Conservation (phyloP, 2,113 vertebrate genomes). For the Forbesichthys papilliferus region DNA sequence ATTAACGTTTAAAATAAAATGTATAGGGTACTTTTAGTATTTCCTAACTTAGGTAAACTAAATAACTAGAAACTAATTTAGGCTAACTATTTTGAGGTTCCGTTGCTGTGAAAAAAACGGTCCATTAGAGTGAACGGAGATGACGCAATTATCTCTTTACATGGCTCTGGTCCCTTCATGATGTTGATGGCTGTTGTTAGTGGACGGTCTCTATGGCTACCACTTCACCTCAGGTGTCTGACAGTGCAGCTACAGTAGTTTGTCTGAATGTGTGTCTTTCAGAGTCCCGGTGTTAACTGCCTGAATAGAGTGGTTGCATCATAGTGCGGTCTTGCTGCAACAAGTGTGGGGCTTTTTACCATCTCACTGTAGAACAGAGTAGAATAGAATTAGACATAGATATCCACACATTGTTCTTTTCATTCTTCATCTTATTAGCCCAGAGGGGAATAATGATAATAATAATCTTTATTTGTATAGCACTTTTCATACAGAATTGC, state of each 20-base stretch:
- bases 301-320: slow-evolving; percentile 26
- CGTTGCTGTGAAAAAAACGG: too few species aligned
- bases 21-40: too few species aligned
- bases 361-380: slow-evolving; percentile 11
- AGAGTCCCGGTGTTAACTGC: slow-evolving; percentile 14
- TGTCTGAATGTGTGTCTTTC: slow-evolving; percentile 7
- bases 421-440: neutral
- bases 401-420: neutral
- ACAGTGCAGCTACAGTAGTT: slow-evolving; percentile 7
- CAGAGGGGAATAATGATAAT: neutral
- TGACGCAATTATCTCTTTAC: too few species aligned
- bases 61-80: too few species aligned
- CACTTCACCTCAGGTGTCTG: slow-evolving; percentile 11
- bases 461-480: too few species aligned
- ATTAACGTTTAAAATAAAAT: too few species aligned
- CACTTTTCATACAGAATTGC: too few species aligned
- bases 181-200: too few species aligned
- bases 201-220: neutral
- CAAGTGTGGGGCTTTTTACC: slow-evolving; percentile 10
- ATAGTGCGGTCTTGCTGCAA: slow-evolving; percentile 18
- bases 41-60: too few species aligned
- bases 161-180: too few species aligned
- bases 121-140: too few species aligned
- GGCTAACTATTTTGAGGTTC: too few species aligned
- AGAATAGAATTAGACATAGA: neutral